phyloP scores from a whole-genome alignment of 2,113 vertebrate species.

The Gopherus flavomarginatus region DNA sequence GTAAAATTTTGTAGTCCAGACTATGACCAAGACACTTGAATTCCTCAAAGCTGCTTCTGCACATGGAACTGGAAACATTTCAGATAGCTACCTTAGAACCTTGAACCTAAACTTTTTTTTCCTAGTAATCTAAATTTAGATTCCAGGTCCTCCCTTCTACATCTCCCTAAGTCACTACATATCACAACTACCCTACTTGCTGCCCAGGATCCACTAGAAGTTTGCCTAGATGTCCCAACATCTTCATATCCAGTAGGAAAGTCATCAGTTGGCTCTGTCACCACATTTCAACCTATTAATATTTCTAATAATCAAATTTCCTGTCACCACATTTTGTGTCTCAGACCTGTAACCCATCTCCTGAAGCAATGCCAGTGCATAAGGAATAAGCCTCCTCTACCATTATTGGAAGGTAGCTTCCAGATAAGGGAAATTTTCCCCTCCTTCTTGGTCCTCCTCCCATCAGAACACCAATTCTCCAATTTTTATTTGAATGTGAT shows the following conservation, averaged over 20 bases:
- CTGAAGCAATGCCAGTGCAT: background rate
- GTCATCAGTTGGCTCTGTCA: background rate
- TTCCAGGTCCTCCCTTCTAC: background rate
- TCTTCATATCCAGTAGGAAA: background rate
- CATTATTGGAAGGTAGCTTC: accelerated
- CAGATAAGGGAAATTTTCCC: accelerated
- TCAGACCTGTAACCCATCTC: background rate
- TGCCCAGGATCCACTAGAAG: background rate
- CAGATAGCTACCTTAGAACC: background rate
- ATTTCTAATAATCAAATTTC: background rate
- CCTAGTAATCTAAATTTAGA: background rate
- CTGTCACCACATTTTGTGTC: background rate
- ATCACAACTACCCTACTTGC: background rate
- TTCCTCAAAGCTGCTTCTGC: background rate
- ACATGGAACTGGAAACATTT: background rate
- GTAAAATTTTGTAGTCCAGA: background rate
- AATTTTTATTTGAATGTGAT: background rate
- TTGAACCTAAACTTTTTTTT: background rate
- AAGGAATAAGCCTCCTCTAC: background rate
- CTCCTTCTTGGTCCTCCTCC: background rate
- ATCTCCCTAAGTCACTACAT: background rate
- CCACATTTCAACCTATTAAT: background rate
- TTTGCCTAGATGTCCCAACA: background rate
- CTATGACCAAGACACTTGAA: background rate
- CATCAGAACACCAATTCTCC: background rate